Conservation (phyloP, 2,888 invertebrate genomes). For the Leptarthrus brevirostris region DNA sequence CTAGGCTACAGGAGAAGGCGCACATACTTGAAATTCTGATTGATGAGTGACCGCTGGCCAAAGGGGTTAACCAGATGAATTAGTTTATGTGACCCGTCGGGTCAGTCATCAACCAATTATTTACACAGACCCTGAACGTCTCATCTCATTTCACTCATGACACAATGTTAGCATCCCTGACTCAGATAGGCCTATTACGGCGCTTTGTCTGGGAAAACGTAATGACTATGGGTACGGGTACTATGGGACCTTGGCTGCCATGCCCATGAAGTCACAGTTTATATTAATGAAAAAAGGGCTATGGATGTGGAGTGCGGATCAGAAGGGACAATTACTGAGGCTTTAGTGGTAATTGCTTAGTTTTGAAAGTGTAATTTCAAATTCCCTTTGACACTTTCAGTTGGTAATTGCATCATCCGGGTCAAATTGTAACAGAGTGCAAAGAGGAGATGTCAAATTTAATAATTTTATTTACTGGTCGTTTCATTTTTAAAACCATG, state of each 20-base stretch:
- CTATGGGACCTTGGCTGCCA: not conserved
- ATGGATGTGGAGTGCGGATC: not conserved
- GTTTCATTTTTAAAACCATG: too few relatives aligned
- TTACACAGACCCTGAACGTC: constrained; percentile 25
- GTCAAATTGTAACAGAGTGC: too few relatives aligned
- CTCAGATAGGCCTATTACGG: not conserved
- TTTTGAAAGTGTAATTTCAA: too few relatives aligned
- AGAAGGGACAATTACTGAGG: not conserved
- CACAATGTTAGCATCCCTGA: not conserved
- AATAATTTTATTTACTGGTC: too few relatives aligned
- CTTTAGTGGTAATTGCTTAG: not conserved
- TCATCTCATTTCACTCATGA: constrained; percentile 3
- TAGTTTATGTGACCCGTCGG: constrained; percentile 37
- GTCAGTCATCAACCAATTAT: constrained; percentile 35
- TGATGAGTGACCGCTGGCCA: constrained; percentile 13
- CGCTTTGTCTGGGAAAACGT: too few relatives aligned
- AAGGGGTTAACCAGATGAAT: constrained; percentile 39
- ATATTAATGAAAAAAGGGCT: not conserved
- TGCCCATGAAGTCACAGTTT: not conserved
- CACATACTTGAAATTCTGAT: not conserved
- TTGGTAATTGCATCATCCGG: too few relatives aligned
- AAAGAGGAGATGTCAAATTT: too few relatives aligned
- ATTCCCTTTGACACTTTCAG: too few relatives aligned
- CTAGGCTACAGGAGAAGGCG: not conserved
- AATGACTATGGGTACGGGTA: too few relatives aligned